Percentiles rank a stretch among this genome's conserved stretches.
Conservation (phyloP, 2,797 vertebrate genomes). For the Dromococcyx pavoninus region DNA sequence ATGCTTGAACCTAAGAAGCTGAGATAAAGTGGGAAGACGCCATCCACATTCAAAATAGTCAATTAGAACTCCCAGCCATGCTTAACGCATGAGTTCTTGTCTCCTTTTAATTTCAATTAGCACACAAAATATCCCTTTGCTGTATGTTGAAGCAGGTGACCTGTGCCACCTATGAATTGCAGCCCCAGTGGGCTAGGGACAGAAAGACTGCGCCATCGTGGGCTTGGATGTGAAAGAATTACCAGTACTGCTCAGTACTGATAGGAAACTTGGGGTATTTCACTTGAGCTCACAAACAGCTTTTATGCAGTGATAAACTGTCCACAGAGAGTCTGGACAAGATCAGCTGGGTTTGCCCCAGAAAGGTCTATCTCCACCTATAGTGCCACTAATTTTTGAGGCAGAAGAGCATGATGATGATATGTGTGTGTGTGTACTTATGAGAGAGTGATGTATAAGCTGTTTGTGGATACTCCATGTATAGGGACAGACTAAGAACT, state of each 20-base stretch:
- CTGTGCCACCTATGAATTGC: background rate
- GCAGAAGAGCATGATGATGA: too few relatives aligned
- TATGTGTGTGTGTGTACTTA: rapidly evolving
- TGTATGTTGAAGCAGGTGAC: background rate
- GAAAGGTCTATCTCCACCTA: background rate
- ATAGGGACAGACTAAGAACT: background rate
- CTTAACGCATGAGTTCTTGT: background rate
- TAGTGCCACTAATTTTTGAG: background rate
- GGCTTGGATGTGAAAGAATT: background rate
- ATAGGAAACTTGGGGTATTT: background rate
- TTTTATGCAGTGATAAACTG: background rate
- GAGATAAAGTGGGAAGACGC: background rate
- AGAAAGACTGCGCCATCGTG: background rate
- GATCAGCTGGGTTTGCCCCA: background rate
- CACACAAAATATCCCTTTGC: background rate
- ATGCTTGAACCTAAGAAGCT: background rate
- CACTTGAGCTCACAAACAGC: background rate
- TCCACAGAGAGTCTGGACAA: background rate
- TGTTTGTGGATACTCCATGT: background rate
- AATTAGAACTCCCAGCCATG: background rate
- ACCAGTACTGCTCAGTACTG: background rate
- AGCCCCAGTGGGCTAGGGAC: background rate
- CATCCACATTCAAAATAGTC: background rate
- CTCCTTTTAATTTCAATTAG: background rate
- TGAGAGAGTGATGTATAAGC: background rate